Conservation (phyloP, 2,797 vertebrate species). For the Euthynnus affinis region DNA sequence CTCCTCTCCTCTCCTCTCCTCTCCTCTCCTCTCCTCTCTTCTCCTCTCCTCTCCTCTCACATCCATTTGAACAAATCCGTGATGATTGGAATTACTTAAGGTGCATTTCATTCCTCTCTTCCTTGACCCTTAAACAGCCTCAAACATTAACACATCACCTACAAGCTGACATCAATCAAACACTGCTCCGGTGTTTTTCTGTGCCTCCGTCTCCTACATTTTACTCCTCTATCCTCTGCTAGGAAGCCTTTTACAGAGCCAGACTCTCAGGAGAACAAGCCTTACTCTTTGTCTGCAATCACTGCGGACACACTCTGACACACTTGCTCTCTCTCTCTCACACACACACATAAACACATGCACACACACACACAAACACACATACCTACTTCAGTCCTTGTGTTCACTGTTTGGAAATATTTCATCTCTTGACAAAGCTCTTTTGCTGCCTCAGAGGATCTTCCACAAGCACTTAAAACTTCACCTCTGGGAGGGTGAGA, state of each 20-base stretch:
- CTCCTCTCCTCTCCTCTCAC: background rate
- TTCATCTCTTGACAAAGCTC: conserved; percentile 59
- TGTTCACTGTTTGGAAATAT: conserved; percentile 54
- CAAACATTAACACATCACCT: conserved; percentile 48
- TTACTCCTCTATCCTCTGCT: conserved; percentile 25
- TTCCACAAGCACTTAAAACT: conserved; percentile 52
- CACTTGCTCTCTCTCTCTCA: conserved; percentile 15
- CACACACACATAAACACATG: conserved; percentile 14
- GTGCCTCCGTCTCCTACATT: conserved; percentile 27
- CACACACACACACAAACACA: conserved; percentile 24
- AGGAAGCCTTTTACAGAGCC: conserved; percentile 53
- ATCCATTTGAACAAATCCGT: conserved; percentile 13
- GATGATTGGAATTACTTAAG: conserved; percentile 41
- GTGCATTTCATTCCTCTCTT: conserved; percentile 40
- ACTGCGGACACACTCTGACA: conserved; percentile 53
- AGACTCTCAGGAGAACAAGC: conserved; percentile 68
- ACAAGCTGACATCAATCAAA: conserved; percentile 39
- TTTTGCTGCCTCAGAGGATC: conserved; percentile 52
- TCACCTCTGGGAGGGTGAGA: conserved; percentile 50
- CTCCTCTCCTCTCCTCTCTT: background rate
- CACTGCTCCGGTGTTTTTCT: conserved; percentile 28
- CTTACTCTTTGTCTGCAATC: conserved; percentile 62
- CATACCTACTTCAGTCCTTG: conserved; percentile 33
- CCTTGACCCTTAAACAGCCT: conserved; percentile 41
- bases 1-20: conserved; percentile 8